These are phyloP conservation scores for Streblospio benedicti DNA, from an alignment of 1,140 invertebrate genomes.

Conservation along the genomic window DNA sequence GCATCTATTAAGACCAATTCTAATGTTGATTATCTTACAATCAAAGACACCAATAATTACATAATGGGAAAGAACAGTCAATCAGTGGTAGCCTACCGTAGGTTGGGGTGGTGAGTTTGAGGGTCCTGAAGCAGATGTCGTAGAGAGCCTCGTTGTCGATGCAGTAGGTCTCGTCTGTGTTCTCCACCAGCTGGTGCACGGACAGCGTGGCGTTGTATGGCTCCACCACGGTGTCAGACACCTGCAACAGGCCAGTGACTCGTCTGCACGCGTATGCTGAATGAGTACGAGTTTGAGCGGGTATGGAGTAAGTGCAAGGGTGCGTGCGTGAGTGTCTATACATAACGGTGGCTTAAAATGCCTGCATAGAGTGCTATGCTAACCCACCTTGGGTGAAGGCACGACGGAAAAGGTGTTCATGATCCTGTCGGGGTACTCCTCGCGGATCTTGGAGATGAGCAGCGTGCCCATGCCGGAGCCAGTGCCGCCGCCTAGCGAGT, in stretches of 20 bases:
- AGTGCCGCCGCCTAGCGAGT: constrained; percentile 69
- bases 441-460: constrained; percentile 51
- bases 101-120: constrained; percentile 51
- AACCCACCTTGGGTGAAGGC: constrained; percentile 23
- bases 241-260: too few relatives aligned
- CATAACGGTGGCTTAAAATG: constrained; percentile 50
- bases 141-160: constrained; percentile 44
- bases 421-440: constrained; percentile 49
- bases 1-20: too few relatives aligned
- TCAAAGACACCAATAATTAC: constrained; percentile 78
- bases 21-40: too few relatives aligned
- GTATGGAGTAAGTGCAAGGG: too few relatives aligned
- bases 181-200: constrained; percentile 25
- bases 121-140: constrained; percentile 48
- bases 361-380: constrained; percentile 49
- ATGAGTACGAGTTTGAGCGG: too few relatives aligned
- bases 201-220: constrained; percentile 62
- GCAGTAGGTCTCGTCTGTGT: constrained; percentile 45
- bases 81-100: constrained; percentile 51
- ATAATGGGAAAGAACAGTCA: constrained; percentile 58
- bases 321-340: too few relatives aligned
- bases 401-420: constrained; percentile 42
- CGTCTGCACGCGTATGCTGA: too few relatives aligned
- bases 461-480: constrained; percentile 80
- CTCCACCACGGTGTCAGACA: constrained; percentile 65